A percentile compares a stretch with the other conserved stretches of the same genome.
These are phyloP conservation scores for Cyphomyrmex costatus DNA, from an alignment of 1,140 invertebrate genomes.

Conservation along the genomic window DNA sequence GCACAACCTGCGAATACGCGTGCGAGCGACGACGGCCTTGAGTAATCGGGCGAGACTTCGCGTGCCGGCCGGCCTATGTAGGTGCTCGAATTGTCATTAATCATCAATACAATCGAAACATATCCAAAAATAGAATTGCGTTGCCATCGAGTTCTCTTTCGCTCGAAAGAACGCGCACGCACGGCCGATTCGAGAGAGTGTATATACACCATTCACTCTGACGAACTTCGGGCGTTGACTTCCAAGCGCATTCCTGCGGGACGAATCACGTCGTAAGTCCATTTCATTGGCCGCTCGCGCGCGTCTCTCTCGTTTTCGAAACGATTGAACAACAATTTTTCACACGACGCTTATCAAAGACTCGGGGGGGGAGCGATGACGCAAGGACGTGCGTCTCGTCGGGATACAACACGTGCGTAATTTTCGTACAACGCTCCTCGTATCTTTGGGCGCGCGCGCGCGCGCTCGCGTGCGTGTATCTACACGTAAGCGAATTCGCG, in stretches of 20 bases:
- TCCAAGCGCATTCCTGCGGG: constrained; percentile 33
- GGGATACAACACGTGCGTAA: constrained; percentile 23
- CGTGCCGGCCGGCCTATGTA: neutral
- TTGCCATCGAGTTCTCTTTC: neutral
- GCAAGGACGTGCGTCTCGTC: neutral
- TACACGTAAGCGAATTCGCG: neutral
- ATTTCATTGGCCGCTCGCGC: constrained; percentile 14
- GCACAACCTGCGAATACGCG: neutral
- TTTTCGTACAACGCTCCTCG: constrained; percentile 27
- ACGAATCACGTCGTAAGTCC: constrained; percentile 32
- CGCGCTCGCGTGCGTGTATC: neutral
- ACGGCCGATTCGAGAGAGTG: constrained; percentile 15
- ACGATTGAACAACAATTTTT: constrained; percentile 23
- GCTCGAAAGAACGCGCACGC: neutral
- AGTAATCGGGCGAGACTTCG: too few species aligned
- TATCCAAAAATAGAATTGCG: neutral
- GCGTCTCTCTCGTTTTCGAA: constrained; percentile 24
- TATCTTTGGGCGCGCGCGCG: neutral
- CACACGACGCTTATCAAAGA: constrained; percentile 32
- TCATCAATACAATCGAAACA: constrained; percentile 15
- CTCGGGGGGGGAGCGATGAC: neutral
- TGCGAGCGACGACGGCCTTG: constrained; percentile 21
- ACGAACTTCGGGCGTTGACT: constrained; percentile 46
- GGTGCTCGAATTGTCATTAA: constrained; percentile 7
- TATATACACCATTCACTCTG: constrained; percentile 34